These are phyloP conservation scores for Drosophila hamatofila DNA, from an alignment of 2,888 invertebrate genomes.

Conservation along the genomic window DNA sequence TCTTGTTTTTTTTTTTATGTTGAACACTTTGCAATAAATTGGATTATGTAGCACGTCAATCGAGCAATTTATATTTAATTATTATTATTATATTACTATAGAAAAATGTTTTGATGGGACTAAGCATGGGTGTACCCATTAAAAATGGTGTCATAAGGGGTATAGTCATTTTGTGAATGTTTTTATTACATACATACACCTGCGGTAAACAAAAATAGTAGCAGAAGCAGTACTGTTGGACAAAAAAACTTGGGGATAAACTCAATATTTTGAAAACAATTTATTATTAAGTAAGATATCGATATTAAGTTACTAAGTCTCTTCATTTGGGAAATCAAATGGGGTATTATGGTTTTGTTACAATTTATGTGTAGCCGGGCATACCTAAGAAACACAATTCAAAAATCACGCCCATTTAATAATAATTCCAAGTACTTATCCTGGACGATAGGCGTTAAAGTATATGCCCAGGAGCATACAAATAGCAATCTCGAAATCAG, in stretches of 20 bases:
- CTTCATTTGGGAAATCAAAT: too few species aligned
- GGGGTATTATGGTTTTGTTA: too few species aligned
- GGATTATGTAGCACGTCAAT: constrained; percentile 2
- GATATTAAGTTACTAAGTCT: too few species aligned
- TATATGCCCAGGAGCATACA: background rate
- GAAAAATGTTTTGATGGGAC: background rate
- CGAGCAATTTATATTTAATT: background rate
- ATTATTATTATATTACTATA: background rate
- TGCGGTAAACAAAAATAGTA: too few species aligned
- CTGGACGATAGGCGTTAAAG: background rate
- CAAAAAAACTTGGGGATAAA: too few species aligned
- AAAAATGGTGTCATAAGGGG: background rate
- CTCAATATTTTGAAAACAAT: too few species aligned
- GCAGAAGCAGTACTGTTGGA: too few species aligned
- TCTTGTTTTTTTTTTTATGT: background rate
- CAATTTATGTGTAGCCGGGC: background rate
- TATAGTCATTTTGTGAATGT: background rate
- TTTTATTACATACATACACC: too few species aligned
- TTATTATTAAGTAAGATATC: too few species aligned
- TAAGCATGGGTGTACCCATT: background rate
- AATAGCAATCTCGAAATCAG: background rate
- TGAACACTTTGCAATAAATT: constrained; percentile 7
- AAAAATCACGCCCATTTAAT: background rate
- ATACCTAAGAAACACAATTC: background rate
- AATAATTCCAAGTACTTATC: background rate